A percentile compares a stretch with the other conserved stretches of the same genome.
These are phyloP conservation scores for Cotesia congregata DNA, from an alignment of 2,888 invertebrate genomes.

Conservation along the genomic window DNA sequence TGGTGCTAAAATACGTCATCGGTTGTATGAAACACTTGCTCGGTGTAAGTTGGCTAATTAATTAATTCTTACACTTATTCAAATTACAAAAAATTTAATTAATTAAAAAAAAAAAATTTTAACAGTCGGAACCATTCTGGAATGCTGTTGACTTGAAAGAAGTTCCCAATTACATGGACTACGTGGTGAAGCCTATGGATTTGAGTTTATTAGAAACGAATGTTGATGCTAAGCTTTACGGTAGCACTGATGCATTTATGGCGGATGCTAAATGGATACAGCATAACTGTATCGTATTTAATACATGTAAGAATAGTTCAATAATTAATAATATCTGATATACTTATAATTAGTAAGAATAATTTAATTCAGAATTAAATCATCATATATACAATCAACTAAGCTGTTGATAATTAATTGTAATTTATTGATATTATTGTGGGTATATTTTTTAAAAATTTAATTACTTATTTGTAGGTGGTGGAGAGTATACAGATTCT, in stretches of 20 bases:
- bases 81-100: slow-evolving; percentile 11
- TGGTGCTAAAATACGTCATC: slow-evolving; percentile 83
- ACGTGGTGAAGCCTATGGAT: slow-evolving; percentile 91
- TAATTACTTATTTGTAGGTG: slow-evolving; percentile 72
- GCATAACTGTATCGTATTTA: slow-evolving; percentile 93
- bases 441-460: slow-evolving; percentile 4
- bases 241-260: slow-evolving; percentile 89
- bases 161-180: slow-evolving; percentile 85
- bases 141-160: slow-evolving; percentile 80
- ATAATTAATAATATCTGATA: neutral
- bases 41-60: slow-evolving; percentile 77
- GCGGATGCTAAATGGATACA: slow-evolving; percentile 94
- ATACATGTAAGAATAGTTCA: slow-evolving; percentile 78
- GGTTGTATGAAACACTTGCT: slow-evolving; percentile 84
- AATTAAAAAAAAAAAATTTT: slow-evolving; percentile 13
- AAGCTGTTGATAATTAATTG: no score
- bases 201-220: slow-evolving; percentile 82
- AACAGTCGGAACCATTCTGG: slow-evolving; percentile 84
- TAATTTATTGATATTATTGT: no score
- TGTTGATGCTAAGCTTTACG: slow-evolving; percentile 82
- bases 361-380: no score
- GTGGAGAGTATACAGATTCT: slow-evolving; percentile 69
- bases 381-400: no score
- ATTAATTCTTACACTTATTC: neutral
- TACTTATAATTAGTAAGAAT: no score